These are phyloP conservation scores for Manduca sexta DNA, from an alignment of 1,140 invertebrate genomes.

Conservation along the genomic window DNA sequence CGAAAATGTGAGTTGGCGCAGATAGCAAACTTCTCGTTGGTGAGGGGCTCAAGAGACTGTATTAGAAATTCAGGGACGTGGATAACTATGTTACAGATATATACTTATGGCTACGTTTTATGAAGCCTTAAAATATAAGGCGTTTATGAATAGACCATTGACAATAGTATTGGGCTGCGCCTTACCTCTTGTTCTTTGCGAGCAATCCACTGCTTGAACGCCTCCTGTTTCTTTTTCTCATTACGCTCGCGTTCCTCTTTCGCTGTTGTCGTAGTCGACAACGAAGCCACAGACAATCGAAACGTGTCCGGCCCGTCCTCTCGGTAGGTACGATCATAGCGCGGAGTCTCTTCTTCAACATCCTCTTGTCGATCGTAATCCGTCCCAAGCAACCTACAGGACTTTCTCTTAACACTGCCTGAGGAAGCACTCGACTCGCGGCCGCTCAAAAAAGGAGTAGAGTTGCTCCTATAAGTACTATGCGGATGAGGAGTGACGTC, in stretches of 20 bases:
- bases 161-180: too few relatives aligned
- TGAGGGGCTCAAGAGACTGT: too few relatives aligned
- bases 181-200: slow-evolving; percentile 61
- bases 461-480: slow-evolving; percentile 53
- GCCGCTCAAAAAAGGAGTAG: slow-evolving; percentile 58
- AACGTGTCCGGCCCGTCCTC: slow-evolving; percentile 61
- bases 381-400: slow-evolving; percentile 33
- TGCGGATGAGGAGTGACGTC: slow-evolving; percentile 60
- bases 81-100: too few relatives aligned
- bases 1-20: too few relatives aligned
- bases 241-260: slow-evolving; percentile 62
- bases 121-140: too few relatives aligned
- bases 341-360: slow-evolving; percentile 41
- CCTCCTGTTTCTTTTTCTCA: slow-evolving; percentile 56
- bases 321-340: slow-evolving; percentile 43
- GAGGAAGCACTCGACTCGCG: slow-evolving; percentile 46
- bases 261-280: slow-evolving; percentile 57
- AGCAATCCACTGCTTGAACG: slow-evolving; percentile 57
- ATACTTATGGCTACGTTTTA: too few relatives aligned
- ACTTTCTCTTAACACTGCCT: slow-evolving; percentile 54
- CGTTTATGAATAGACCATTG: too few relatives aligned
- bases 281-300: slow-evolving; percentile 56
- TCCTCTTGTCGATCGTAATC: slow-evolving; percentile 12
- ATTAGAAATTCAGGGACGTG: too few relatives aligned
- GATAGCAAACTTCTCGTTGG: too few relatives aligned